Base-by-base conservation (phyloP, 2,888 invertebrate genomes). In the Tuberolachnus salignus region DNA sequence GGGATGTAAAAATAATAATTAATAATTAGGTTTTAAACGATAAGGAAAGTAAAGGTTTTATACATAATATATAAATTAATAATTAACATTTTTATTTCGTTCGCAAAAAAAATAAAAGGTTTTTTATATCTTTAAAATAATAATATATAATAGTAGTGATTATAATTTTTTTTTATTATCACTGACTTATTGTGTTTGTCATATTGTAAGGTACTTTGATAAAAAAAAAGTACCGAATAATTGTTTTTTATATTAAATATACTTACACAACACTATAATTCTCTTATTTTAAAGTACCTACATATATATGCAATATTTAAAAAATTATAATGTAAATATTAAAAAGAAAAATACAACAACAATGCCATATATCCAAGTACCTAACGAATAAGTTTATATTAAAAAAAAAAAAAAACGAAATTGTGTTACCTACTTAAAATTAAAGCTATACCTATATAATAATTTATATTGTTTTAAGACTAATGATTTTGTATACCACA, bases 1-100 rank as follows among this genome's bases (percentile, higher is more conserved):
- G n/a, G 44, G 46, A 44, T 66, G 66, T 67, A 55, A 67, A 57
- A 57, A 75, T 66, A 55, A 34, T 34, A 34, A 4, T 34, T 34
- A 34, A 34, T 34, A 75, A 57, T 61, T 74, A 78, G 59, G 59
- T 75, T 46, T 53, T 78, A 69, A 78, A 34, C 34, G 19, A 46
- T 69, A 78, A 78, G 67, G 16, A 34, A n/a, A 69, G 61, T 59
- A 51, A 59, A 69, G 69, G 78, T 78, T 78, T 78, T 78, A 78
- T 78, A 78, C 67, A 59, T 78, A 69, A 67, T 34, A 34, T 34
- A 34, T 34, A 34, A 34, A 34, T 4, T 6, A 34, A 34, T 61
- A 67, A 69, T 69, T 59, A 16, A 19, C 42, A 69, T 51, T 44
- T 69, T 51, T 67, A 59, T 78, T 78, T 78, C 59, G 69, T 61